Conservation (phyloP, 1,140 invertebrate species). For the Leptinotarsa undecemlineata region DNA sequence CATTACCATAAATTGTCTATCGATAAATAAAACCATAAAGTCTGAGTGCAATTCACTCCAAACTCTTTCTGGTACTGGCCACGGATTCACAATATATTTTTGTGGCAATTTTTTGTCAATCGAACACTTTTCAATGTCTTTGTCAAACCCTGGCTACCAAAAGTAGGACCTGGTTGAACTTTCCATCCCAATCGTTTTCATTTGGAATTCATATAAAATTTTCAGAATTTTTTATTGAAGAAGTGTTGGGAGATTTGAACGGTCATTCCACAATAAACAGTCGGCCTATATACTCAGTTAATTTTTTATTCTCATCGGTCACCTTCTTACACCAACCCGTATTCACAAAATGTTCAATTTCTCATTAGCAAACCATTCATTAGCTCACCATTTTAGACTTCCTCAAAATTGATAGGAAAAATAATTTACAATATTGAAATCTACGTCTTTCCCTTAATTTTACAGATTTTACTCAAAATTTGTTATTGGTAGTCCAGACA, state of each 20-base stretch:
- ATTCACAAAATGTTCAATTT: neutral
- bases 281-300: neutral
- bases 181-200: neutral
- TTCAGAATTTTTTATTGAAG: neutral
- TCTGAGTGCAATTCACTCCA: neutral
- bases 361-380: neutral
- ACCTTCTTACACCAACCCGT: neutral
- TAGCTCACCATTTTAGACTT: neutral
- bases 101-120: neutral
- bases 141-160: neutral
- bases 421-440: neutral
- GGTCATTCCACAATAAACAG: neutral
- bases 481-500: too few species aligned
- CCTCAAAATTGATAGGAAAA: neutral
- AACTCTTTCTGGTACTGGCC: neutral
- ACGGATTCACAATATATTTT: neutral
- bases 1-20: neutral
- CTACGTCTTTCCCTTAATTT: neutral
- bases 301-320: too few species aligned
- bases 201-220: neutral
- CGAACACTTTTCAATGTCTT: neutral
- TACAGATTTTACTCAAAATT: neutral
- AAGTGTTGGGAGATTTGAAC: neutral
- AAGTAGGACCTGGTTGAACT: neutral
- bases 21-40: neutral